phyloP scores from a whole-genome alignment of 2,797 vertebrate genomes.

The Diceros bicornis region DNA sequence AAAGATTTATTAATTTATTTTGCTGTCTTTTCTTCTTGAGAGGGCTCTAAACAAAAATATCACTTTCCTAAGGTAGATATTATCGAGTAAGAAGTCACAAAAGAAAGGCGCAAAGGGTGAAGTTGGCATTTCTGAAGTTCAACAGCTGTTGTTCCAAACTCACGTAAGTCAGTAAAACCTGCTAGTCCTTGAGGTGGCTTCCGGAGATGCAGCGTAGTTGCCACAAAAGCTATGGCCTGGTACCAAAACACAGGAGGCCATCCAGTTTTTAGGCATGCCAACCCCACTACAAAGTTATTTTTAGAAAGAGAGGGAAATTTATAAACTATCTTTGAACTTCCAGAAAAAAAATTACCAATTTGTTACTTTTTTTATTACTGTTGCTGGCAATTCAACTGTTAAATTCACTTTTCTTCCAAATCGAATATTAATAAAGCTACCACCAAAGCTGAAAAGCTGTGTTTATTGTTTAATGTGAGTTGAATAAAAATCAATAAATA shows the following conservation, averaged over 20 bases:
- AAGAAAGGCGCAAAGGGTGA: not conserved
- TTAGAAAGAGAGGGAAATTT: slow-evolving; percentile 10
- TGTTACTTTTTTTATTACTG: slow-evolving; percentile 19
- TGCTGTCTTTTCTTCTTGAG: not conserved
- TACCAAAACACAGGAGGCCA: not conserved
- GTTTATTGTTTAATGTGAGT: not conserved
- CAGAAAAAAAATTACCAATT: not conserved
- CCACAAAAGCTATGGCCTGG: not conserved
- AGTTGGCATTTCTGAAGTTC: not conserved
- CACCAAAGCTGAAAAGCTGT: slow-evolving; percentile 1
- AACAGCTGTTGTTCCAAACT: not conserved
- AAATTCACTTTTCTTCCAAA: slow-evolving; percentile 64
- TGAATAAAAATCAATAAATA: slow-evolving; percentile 55
- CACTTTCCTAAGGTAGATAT: not conserved
- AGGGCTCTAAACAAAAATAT: slow-evolving; percentile 1
- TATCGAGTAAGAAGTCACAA: not conserved
- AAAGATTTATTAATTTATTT: slow-evolving; percentile 42
- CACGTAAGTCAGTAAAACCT: not conserved
- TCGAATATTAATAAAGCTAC: slow-evolving; percentile 25
- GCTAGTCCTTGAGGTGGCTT: not conserved
- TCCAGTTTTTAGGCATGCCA: not conserved
- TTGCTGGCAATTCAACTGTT: not conserved
- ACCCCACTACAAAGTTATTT: not conserved
- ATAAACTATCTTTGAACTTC: not conserved
- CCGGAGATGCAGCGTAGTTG: not conserved